phyloP scores from a whole-genome alignment of 2,888 invertebrate genomes.

The Agonopterix heracliana region DNA sequence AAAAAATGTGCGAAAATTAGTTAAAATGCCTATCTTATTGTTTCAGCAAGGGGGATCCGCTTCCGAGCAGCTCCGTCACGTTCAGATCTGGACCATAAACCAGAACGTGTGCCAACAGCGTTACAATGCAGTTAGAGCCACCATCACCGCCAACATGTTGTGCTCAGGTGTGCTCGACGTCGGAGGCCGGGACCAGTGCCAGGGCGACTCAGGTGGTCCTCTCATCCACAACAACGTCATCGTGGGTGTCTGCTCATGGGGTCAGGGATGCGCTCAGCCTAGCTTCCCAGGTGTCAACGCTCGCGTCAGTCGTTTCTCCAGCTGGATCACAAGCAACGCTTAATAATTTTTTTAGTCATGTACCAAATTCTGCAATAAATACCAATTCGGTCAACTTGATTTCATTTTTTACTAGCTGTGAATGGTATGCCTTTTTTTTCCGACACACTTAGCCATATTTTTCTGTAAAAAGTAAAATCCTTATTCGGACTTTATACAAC shows the following conservation, averaged over 20 bases:
- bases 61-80: conserved; percentile 37
- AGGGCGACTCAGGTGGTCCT: conserved; percentile 48
- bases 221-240: conserved; percentile 36
- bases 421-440: too few relatives aligned
- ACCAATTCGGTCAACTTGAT: not conserved
- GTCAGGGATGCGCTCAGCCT: conserved; percentile 27
- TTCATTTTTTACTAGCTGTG: too few relatives aligned
- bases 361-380: not conserved
- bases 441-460: too few relatives aligned
- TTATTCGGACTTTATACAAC: too few relatives aligned
- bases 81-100: conserved; percentile 33
- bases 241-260: conserved; percentile 44
- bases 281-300: conserved; percentile 40
- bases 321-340: conserved; percentile 37
- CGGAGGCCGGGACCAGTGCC: conserved; percentile 53
- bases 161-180: conserved; percentile 40
- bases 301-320: conserved; percentile 33
- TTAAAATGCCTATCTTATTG: not conserved
- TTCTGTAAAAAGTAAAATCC: too few relatives aligned
- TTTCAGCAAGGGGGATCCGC: conserved; percentile 20
- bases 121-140: conserved; percentile 23
- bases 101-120: conserved; percentile 25
- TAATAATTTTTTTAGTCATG: conserved; percentile 11
- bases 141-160: conserved; percentile 34
- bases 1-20: too few relatives aligned